A percentile compares a stretch with the other conserved stretches of the same genome.
These are phyloP conservation scores for Mellilla xanthometata DNA, from an alignment of 2,888 invertebrate genomes.

Conservation along the genomic window DNA sequence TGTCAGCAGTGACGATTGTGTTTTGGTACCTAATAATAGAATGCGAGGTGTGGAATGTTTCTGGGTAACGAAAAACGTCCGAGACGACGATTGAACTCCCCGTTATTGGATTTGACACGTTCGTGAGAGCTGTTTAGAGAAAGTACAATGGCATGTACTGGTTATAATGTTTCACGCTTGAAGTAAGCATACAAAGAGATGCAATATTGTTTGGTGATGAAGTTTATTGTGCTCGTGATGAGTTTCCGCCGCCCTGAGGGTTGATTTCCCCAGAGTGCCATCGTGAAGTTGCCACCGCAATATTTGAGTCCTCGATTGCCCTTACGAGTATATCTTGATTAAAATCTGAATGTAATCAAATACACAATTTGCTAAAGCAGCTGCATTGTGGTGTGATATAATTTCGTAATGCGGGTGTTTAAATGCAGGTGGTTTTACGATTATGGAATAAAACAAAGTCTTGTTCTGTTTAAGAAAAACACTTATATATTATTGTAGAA, in stretches of 20 bases:
- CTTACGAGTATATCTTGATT: constrained; percentile 66
- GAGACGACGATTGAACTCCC: constrained; percentile 10
- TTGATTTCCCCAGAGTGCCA: constrained; percentile 59
- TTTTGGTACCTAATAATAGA: constrained; percentile 25
- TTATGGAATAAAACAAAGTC: too few relatives aligned
- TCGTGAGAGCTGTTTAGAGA: constrained; percentile 29
- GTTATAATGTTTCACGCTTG: constrained; percentile 13
- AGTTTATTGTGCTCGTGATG: constrained; percentile 18
- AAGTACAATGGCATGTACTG: constrained; percentile 24
- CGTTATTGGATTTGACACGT: constrained; percentile 24
- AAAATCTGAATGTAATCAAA: constrained; percentile 56
- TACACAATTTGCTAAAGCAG: constrained; percentile 35
- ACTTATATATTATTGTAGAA: not conserved
- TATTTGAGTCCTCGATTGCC: constrained; percentile 34
- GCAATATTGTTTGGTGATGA: constrained; percentile 9
- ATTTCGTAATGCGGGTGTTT: constrained; percentile 13
- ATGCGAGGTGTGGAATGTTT: constrained; percentile 23
- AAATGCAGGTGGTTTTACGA: constrained; percentile 7
- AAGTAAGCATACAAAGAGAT: constrained; percentile 10
- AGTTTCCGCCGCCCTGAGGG: constrained; percentile 31
- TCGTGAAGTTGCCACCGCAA: constrained; percentile 49
- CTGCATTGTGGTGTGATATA: constrained; percentile 16
- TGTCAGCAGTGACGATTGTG: constrained; percentile 25
- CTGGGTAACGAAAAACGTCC: constrained; percentile 17
- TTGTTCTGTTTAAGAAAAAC: too few relatives aligned